Evolutionary conservation across 2,888 invertebrate genomes (phyloP).

Genomic region (Dermolepida albohirtum): DNA sequence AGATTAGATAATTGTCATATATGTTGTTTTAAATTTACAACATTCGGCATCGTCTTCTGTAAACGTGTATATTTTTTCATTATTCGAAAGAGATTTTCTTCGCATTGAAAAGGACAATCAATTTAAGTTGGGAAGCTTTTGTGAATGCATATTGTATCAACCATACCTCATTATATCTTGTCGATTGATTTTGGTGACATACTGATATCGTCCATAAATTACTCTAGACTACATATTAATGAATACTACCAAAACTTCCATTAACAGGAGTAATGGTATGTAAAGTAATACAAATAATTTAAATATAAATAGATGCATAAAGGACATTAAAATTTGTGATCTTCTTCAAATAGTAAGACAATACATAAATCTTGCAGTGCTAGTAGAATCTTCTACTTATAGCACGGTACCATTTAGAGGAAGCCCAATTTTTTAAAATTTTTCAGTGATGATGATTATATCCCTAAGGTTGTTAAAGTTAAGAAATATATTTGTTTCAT

Average conservation of each 20-base stretch:
- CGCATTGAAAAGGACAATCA: constrained; percentile 38
- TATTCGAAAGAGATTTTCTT: constrained; percentile 38
- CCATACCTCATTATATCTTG: constrained; percentile 19
- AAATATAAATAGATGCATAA: constrained; percentile 38
- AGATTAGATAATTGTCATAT: no score
- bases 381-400: constrained; percentile 66
- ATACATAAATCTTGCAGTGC: constrained; percentile 73
- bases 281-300: constrained; percentile 34
- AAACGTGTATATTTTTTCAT: constrained; percentile 41
- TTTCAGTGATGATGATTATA: constrained; percentile 46
- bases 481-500: constrained; percentile 56
- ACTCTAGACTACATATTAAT: constrained; percentile 30
- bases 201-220: constrained; percentile 24
- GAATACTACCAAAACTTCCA: constrained; percentile 38
- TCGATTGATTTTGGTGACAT: constrained; percentile 24
- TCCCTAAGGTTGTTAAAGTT: constrained; percentile 48
- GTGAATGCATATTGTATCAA: constrained; percentile 37
- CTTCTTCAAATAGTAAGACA: constrained; percentile 56
- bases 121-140: constrained; percentile 39
- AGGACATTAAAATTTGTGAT: constrained; percentile 32
- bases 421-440: constrained; percentile 50
- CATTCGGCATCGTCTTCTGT: constrained; percentile 43
- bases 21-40: constrained; percentile 43
- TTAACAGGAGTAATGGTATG: constrained; percentile 28
- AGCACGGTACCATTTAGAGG: constrained; percentile 54